Percentiles rank a stretch among this genome's conserved stretches.
These are phyloP conservation scores for Spheniscus mendiculus DNA, from an alignment of 2,113 vertebrate genomes.

Conservation along the genomic window DNA sequence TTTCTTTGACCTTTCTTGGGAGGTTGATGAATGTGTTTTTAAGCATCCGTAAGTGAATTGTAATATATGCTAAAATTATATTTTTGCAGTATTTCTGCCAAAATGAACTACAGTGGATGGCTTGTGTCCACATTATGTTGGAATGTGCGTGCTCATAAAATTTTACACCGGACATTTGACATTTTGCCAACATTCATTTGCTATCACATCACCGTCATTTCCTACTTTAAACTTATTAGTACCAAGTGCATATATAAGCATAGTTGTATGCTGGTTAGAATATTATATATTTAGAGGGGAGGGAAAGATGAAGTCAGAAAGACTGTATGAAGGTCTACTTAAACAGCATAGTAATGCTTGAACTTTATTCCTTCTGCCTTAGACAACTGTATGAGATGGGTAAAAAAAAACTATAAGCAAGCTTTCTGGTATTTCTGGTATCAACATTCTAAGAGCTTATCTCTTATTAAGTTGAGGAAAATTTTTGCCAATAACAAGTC, in stretches of 20 bases:
- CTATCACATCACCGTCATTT: constrained; percentile 78
- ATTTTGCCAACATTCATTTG: constrained; percentile 82
- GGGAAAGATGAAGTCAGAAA: constrained; percentile 13
- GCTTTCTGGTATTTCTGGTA: neutral
- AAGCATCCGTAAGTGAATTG: constrained; percentile 77
- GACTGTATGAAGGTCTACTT: neutral
- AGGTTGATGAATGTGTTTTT: constrained; percentile 72
- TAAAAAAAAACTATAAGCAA: neutral
- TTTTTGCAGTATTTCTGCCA: constrained; percentile 77
- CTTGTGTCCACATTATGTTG: constrained; percentile 72
- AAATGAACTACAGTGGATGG: constrained; percentile 69
- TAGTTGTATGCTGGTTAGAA: constrained; percentile 23
- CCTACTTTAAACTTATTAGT: constrained; percentile 53
- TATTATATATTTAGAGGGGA: neutral
- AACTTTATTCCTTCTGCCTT: neutral
- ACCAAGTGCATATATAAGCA: constrained; percentile 53
- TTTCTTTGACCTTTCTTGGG: constrained; percentile 69
- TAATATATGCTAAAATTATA: constrained; percentile 75
- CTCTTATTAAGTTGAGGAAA: neutral
- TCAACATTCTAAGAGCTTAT: neutral
- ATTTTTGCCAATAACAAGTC: neutral
- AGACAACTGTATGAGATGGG: neutral
- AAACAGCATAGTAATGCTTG: neutral
- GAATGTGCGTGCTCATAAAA: constrained; percentile 78
- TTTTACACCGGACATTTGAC: constrained; percentile 82